Evolutionary conservation across 2,113 vertebrate species (phyloP).

Genomic region (Trogon surrucura): DNA sequence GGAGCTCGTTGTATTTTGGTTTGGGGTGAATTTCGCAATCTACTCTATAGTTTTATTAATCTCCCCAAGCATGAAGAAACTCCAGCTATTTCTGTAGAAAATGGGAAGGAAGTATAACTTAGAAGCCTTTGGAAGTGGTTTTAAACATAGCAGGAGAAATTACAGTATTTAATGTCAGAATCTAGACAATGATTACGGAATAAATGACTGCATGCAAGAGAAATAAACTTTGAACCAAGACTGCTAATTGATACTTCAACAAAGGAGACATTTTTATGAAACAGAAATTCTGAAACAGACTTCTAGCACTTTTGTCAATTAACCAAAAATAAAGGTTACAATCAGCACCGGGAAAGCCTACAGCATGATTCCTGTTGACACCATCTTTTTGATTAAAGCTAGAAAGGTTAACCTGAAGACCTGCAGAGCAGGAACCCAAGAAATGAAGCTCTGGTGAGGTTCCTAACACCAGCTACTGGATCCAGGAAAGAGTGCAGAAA

Average conservation of each 20-base stretch:
- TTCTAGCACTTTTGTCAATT: slow-evolving; percentile 56
- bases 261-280: slow-evolving; percentile 60
- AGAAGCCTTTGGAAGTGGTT: slow-evolving; percentile 48
- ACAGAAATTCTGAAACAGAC: slow-evolving; percentile 41
- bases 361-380: not conserved
- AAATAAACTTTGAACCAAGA: slow-evolving; percentile 61
- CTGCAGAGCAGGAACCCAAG: not conserved
- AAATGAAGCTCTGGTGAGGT: not conserved
- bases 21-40: slow-evolving; percentile 59
- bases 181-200: slow-evolving; percentile 54
- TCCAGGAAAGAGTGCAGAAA: not conserved
- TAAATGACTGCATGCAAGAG: slow-evolving; percentile 23
- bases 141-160: slow-evolving; percentile 62
- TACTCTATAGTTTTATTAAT: slow-evolving; percentile 56
- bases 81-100: slow-evolving; percentile 47
- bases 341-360: not conserved
- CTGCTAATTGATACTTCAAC: slow-evolving; percentile 55
- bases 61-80: slow-evolving; percentile 51
- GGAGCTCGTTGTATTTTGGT: slow-evolving; percentile 55
- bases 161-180: slow-evolving; percentile 57
- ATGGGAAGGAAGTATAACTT: slow-evolving; percentile 56
- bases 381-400: slow-evolving; percentile 25
- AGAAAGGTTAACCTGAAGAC: slow-evolving; percentile 22
- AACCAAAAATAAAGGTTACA: slow-evolving; percentile 48
- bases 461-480: not conserved